Evolutionary conservation across 1,140 invertebrate genomes (phyloP).

Genomic region (Bilobella aurantiaca): DNA sequence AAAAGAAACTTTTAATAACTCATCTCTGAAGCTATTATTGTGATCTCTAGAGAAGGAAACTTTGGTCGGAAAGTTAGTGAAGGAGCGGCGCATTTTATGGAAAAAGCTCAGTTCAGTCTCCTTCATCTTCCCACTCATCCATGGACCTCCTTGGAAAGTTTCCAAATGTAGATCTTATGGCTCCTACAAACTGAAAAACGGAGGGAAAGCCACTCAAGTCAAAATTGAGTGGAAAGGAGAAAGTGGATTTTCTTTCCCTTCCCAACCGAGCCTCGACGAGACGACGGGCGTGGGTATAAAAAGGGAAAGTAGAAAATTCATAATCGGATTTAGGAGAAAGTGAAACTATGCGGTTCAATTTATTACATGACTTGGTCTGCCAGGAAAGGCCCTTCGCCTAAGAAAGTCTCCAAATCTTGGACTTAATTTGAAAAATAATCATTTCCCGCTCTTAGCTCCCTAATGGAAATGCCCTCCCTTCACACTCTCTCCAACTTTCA

Average conservation of each 20-base stretch:
- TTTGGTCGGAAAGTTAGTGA: neutral
- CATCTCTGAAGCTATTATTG: neutral
- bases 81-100: neutral
- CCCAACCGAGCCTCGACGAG: too few relatives aligned
- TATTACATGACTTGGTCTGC: constrained; percentile 2
- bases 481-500: neutral
- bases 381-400: neutral
- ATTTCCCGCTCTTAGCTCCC: neutral
- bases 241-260: neutral
- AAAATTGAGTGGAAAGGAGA: neutral
- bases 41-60: neutral
- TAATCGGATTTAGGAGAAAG: constrained; percentile 8
- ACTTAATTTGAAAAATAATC: constrained; percentile 8
- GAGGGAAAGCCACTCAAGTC: neutral
- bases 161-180: neutral
- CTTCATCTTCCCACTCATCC: neutral
- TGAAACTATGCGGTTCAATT: constrained; percentile 7
- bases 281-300: neutral
- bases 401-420: neutral
- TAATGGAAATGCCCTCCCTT: neutral
- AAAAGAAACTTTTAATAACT: constrained; percentile 5
- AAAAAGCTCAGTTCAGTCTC: neutral
- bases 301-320: neutral
- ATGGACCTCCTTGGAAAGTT: neutral
- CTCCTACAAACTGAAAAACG: neutral